phyloP scores from a whole-genome alignment of 1,140 invertebrate genomes.

The Asbolus verrucosus region DNA sequence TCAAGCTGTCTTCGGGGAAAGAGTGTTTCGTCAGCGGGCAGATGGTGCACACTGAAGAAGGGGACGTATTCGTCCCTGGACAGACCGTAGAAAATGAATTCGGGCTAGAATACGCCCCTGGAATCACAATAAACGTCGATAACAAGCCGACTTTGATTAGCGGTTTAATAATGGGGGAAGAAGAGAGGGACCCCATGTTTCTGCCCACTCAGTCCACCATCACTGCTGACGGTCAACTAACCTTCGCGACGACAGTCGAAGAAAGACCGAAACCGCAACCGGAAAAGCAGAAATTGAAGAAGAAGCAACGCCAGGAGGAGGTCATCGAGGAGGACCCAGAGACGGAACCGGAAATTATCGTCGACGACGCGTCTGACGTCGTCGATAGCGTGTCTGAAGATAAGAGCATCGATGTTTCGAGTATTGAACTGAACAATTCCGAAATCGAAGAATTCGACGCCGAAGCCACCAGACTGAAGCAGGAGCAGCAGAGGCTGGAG shows the following conservation, averaged over 20 bases:
- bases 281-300: constrained; percentile 52
- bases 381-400: constrained; percentile 31
- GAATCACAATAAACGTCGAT: constrained; percentile 77
- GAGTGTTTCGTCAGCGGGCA: constrained; percentile 76
- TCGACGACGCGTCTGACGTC: constrained; percentile 1
- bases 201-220: constrained; percentile 72
- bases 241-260: constrained; percentile 65
- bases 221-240: constrained; percentile 66
- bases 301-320: constrained; percentile 47
- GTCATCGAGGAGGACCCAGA: constrained; percentile 40
- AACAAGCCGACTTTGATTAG: constrained; percentile 76
- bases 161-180: constrained; percentile 63
- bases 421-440: constrained; percentile 53
- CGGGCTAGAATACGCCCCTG: constrained; percentile 78
- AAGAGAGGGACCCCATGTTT: constrained; percentile 65
- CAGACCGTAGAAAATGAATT: constrained; percentile 78
- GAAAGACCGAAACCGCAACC: constrained; percentile 58
- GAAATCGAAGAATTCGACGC: constrained; percentile 56
- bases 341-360: constrained; percentile 9
- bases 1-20: constrained; percentile 64
- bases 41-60: constrained; percentile 76
- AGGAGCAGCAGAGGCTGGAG: constrained; percentile 57
- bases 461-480: constrained; percentile 55
- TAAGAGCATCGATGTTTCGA: constrained; percentile 27
- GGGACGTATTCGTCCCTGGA: constrained; percentile 78